Evolutionary conservation across 2,797 vertebrate species (phyloP).

Genomic region (Columba guinea): DNA sequence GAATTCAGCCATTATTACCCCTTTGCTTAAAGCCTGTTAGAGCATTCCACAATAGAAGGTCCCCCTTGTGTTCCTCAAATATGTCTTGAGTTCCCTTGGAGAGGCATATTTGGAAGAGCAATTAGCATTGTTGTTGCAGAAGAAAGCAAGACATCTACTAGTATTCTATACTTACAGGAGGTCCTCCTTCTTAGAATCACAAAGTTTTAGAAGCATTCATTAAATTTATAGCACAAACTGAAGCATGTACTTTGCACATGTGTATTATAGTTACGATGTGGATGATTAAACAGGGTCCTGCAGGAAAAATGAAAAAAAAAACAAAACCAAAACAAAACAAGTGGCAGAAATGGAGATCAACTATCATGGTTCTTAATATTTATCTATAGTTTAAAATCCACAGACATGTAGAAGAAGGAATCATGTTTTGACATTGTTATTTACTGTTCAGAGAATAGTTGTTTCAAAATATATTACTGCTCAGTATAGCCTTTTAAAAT

Average conservation of each 20-base stretch:
- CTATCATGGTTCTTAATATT: background rate
- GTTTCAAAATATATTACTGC: background rate
- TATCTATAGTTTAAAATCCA: background rate
- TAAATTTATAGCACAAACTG: conserved; percentile 8
- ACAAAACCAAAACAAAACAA: background rate
- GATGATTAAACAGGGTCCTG: conserved; percentile 18
- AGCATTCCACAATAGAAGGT: conserved; percentile 51
- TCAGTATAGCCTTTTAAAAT: background rate
- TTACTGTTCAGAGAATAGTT: background rate
- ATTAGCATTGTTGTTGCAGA: conserved; percentile 57
- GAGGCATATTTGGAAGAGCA: conserved; percentile 51
- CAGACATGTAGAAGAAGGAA: background rate
- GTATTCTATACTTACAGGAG: background rate
- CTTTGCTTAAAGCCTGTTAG: conserved; percentile 31
- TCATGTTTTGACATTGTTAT: background rate
- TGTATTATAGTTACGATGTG: background rate
- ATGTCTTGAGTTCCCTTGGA: conserved; percentile 22
- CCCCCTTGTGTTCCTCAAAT: conserved; percentile 41
- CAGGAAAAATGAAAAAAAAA: background rate
- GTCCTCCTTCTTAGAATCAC: background rate
- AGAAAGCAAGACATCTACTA: conserved; percentile 44
- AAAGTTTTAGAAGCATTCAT: conserved; percentile 3
- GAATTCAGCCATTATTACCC: conserved; percentile 57
- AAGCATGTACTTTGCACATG: background rate
- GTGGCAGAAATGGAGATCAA: background rate